Evolutionary conservation across 2,888 invertebrate genomes (phyloP), one percentile per base, ranked within the genome.

Genomic region (Neocrepidodera transversa): DNA sequence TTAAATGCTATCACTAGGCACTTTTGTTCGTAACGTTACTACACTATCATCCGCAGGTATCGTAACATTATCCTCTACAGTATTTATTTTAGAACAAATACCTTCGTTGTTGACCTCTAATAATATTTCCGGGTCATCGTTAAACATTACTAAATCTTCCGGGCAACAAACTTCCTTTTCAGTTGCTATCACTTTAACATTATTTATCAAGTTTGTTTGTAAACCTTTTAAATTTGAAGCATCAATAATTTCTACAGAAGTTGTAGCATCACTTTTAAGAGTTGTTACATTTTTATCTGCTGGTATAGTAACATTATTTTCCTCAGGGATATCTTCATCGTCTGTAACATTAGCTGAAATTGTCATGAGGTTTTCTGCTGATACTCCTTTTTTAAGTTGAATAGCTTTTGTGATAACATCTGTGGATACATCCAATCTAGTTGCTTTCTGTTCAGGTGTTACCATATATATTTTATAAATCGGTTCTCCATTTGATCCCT

Each of bases 391-490:
- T 30, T 59, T 67, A 8, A 76, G 72, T 36, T 62, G 61, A 38
- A 67, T 63, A 16, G 60, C 67, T 42, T 54, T 63, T 1, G 75
- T 71, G n/a, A 81, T 63, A n/a, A 78, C 62, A 52, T 80, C 76
- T 1, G 76, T 73, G 0, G 76, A 71, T 8, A 80, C 64, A 63
- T 78, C 68, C 10, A 80, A 57, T 0, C 79, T 77, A 2, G 75
- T 75, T 43, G 78, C 72, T 32, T 71, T 74, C 57, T 74, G 70
- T 28, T 76, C 68, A 1, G 80, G 76, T 23, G 81, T 81, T 6
- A 82, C 81, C 80, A 83, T 81, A 58, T 79, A 83, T 53, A 83
- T 81, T 69, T 82, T 81, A 36, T 81, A 75, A n/a, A 79, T 72
- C 56, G 82, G 78, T 76, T 84, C 70, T 54, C 81, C 69, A 70